Percentiles rank a stretch among this genome's conserved stretches.
Conservation (phyloP, 2,797 vertebrate species). For the Rhadinocentrus ornatus region DNA sequence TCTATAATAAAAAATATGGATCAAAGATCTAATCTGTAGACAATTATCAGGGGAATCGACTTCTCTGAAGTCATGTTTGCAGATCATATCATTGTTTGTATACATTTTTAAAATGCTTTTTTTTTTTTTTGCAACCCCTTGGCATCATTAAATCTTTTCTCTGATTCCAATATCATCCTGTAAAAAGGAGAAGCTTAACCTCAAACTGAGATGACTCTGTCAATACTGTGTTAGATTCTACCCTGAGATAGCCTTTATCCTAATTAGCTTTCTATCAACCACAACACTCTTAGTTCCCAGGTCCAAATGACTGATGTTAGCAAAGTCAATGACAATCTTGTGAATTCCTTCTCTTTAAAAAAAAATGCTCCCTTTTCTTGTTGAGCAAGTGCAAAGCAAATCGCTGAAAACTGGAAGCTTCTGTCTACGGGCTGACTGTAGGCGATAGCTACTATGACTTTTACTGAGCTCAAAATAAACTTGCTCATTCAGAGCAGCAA, state of each 20-base stretch:
- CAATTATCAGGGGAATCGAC: neutral
- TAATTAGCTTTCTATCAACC: conserved; percentile 70
- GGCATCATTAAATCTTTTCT: conserved; percentile 12
- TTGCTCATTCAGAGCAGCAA: conserved; percentile 66
- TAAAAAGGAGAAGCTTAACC: conserved; percentile 25
- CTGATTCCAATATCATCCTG: conserved; percentile 24
- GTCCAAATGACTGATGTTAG: conserved; percentile 52
- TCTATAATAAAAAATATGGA: neutral
- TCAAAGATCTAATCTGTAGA: conserved; percentile 2
- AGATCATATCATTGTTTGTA: neutral
- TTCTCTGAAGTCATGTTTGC: neutral
- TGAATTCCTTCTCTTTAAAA: conserved; percentile 29
- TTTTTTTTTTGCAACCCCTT: neutral
- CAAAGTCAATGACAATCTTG: conserved; percentile 64
- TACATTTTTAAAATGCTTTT: neutral
- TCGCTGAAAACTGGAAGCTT: conserved; percentile 32
- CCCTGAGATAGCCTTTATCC: conserved; percentile 48
- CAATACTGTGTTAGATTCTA: conserved; percentile 64
- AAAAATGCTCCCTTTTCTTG: conserved; percentile 38
- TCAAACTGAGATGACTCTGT: conserved; percentile 42
- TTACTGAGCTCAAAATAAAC: conserved; percentile 72
- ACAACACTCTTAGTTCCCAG: conserved; percentile 50
- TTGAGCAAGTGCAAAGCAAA: conserved; percentile 23
- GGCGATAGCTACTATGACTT: conserved; percentile 63
- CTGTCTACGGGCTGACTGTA: conserved; percentile 39